phyloP scores from a whole-genome alignment of 2,888 invertebrate species.

The Cactoblastis cactorum region DNA sequence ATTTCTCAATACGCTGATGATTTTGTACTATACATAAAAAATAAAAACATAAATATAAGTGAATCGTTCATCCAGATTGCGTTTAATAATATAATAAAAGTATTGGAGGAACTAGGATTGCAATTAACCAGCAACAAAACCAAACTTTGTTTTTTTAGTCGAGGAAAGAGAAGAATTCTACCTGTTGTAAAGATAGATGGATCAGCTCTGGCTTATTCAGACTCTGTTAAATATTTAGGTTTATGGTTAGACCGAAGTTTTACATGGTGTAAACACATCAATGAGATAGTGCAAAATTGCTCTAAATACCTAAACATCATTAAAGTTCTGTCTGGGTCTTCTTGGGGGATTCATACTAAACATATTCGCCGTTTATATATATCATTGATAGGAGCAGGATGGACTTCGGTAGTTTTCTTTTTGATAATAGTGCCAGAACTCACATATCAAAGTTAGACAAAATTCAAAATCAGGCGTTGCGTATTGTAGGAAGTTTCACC shows the following conservation, averaged over 20 bases:
- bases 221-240: neutral
- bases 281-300: neutral
- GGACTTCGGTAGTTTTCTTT: neutral
- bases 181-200: neutral
- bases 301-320: neutral
- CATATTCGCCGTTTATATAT: neutral
- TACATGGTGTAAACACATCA: slow-evolving; percentile 1
- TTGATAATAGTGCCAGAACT: neutral
- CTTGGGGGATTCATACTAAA: neutral
- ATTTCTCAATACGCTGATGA: slow-evolving; percentile 7
- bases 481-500: slow-evolving; percentile 11
- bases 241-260: neutral
- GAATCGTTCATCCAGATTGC: neutral
- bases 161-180: neutral
- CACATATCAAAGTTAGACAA: neutral
- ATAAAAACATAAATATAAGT: neutral
- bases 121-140: neutral
- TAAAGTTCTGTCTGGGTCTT: neutral
- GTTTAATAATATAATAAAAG: neutral
- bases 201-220: neutral
- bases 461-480: neutral
- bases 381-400: too few species aligned
- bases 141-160: slow-evolving; percentile 1
- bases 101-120: neutral
- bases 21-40: slow-evolving; percentile 1